These are phyloP conservation scores for Myiagra hebetior DNA, from an alignment of 2,113 vertebrate genomes.

Conservation along the genomic window DNA sequence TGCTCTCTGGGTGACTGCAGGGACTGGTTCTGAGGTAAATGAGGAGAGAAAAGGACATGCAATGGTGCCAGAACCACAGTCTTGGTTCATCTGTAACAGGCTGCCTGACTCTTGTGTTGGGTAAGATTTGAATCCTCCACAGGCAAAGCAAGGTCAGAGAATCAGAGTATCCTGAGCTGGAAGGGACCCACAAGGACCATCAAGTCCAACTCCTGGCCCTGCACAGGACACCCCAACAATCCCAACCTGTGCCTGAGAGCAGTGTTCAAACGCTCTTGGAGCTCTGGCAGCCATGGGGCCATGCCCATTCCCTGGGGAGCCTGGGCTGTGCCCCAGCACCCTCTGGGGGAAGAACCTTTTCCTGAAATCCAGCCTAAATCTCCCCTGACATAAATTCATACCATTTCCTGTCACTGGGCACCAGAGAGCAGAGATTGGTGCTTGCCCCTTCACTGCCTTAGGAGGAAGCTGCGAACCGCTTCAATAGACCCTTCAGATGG, in stretches of 20 bases:
- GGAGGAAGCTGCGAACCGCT: not conserved
- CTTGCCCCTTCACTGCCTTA: not conserved
- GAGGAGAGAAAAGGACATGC: not conserved
- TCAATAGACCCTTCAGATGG: not conserved
- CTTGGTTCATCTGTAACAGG: not conserved
- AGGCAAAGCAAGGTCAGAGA: not conserved
- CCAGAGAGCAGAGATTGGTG: not conserved
- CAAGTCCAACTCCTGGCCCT: not conserved
- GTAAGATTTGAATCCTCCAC: not conserved
- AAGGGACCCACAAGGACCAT: not conserved
- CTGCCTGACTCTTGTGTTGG: not conserved
- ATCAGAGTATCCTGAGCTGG: not conserved
- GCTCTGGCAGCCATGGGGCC: not conserved
- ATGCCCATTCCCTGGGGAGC: not conserved
- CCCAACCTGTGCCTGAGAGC: not conserved
- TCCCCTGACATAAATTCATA: not conserved
- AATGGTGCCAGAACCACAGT: fast-evolving
- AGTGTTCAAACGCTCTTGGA: fast-evolving
- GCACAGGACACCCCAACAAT: not conserved
- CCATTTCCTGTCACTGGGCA: not conserved
- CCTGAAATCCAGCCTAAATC: not conserved
- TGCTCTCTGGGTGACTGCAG: not conserved
- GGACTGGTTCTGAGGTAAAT: not conserved
- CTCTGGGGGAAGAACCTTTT: not conserved
- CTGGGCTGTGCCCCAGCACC: not conserved